These are phyloP conservation scores for Galaxea fascicularis DNA, from an alignment of 92 coral and sea anemone species.

Conservation along the genomic window DNA sequence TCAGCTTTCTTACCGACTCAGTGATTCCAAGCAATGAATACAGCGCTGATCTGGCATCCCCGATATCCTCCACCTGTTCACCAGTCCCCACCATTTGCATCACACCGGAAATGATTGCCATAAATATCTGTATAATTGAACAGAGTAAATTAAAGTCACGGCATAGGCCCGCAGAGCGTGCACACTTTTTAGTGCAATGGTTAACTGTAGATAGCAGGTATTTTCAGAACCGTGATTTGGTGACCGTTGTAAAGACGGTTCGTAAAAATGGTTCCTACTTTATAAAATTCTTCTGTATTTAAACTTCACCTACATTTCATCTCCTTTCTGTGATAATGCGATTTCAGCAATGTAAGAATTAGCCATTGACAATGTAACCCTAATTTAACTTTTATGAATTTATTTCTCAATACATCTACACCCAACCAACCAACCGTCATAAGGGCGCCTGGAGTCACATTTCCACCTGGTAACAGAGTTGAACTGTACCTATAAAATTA, in stretches of 20 bases:
- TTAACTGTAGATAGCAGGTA: not conserved
- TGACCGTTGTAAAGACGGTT: not conserved
- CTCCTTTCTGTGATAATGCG: no score
- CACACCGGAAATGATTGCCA: constrained; percentile 86
- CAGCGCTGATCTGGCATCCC: constrained; percentile 62
- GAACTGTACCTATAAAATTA: constrained; percentile 83
- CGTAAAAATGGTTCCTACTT: not conserved
- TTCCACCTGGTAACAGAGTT: constrained; percentile 75
- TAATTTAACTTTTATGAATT: no score
- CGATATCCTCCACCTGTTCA: constrained; percentile 75
- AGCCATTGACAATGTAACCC: no score
- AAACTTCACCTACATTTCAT: no score
- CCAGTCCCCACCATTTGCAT: constrained; percentile 88
- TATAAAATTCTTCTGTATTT: no score
- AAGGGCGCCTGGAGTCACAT: constrained; percentile 87
- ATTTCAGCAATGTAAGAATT: no score
- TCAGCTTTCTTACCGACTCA: constrained; percentile 41
- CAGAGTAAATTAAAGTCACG: not conserved
- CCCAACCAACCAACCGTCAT: constrained; percentile 78
- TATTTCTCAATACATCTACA: no score
- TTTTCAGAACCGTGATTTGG: not conserved
- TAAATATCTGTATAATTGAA: constrained; percentile 63
- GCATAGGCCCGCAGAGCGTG: not conserved
- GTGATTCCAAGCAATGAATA: constrained; percentile 67
- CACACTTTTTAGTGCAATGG: not conserved